Conservation (phyloP, 1,140 invertebrate species). For the Papilio polytes region DNA sequence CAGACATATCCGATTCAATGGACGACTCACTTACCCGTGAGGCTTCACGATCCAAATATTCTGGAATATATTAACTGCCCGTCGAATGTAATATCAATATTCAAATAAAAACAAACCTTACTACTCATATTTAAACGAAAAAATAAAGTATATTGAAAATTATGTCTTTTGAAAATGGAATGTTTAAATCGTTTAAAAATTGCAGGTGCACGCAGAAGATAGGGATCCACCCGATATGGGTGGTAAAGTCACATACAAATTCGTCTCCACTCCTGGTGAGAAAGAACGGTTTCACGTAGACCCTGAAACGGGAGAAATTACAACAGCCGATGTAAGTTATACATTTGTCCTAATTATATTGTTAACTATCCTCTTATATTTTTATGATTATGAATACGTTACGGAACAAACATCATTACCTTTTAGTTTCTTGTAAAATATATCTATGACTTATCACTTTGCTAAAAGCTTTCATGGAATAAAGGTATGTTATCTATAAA, state of each 20-base stretch:
- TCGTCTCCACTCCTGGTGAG: slow-evolving; percentile 90
- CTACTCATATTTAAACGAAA: background rate
- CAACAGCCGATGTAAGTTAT: slow-evolving; percentile 87
- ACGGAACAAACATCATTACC: background rate
- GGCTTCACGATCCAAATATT: slow-evolving; percentile 34
- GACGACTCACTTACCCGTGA: background rate
- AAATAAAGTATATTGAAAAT: too few species aligned
- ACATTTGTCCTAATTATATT: slow-evolving; percentile 14
- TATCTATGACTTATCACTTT: background rate
- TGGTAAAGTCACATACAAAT: slow-evolving; percentile 91
- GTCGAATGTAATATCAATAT: slow-evolving; percentile 26
- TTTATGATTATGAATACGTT: background rate
- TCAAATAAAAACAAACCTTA: background rate
- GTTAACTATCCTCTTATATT: slow-evolving; percentile 30
- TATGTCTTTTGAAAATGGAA: background rate
- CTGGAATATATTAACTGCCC: slow-evolving; percentile 20
- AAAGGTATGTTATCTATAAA: slow-evolving; percentile 1
- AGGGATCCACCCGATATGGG: slow-evolving; percentile 88
- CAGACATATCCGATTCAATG: slow-evolving; percentile 31
- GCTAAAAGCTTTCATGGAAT: background rate
- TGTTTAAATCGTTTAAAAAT: slow-evolving; percentile 20
- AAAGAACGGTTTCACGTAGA: slow-evolving; percentile 92
- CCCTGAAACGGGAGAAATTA: slow-evolving; percentile 89
- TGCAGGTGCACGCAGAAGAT: slow-evolving; percentile 78
- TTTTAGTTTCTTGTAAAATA: background rate